These are phyloP conservation scores for Orussus abietinus DNA, from an alignment of 1,140 invertebrate species.

Conservation along the genomic window DNA sequence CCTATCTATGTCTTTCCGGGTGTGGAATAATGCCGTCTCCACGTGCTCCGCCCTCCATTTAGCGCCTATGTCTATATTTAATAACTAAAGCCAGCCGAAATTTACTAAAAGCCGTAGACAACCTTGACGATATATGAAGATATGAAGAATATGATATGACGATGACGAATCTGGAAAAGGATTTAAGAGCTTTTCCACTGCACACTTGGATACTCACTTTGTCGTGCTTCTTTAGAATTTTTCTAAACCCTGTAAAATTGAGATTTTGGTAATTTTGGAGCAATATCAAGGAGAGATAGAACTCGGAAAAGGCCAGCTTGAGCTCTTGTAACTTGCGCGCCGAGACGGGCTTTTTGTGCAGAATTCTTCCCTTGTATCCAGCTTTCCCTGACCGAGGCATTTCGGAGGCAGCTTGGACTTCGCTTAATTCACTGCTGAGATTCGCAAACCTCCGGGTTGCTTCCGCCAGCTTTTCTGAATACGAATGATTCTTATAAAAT, in stretches of 20 bases:
- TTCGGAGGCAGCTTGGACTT: conserved; percentile 48
- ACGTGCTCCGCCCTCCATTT: conserved; percentile 78
- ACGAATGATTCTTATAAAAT: no score
- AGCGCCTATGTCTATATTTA: conserved; percentile 58
- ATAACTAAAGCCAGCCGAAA: conserved; percentile 54
- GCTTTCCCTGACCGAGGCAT: conserved; percentile 52
- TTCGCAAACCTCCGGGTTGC: conserved; percentile 77
- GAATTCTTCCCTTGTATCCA: conserved; percentile 57
- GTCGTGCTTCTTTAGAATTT: conserved; percentile 93
- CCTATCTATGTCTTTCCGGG: conserved; percentile 83
- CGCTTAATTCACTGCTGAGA: conserved; percentile 68
- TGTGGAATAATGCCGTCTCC: conserved; percentile 79
- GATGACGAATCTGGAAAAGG: no score
- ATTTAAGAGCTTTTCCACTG: no score
- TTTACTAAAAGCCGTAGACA: no score
- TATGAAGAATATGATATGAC: no score
- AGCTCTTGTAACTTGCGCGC: conserved; percentile 75
- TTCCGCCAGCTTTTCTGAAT: conserved; percentile 79
- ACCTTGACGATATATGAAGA: no score
- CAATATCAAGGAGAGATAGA: conserved; percentile 84
- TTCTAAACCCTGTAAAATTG: conserved; percentile 89
- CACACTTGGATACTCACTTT: conserved; percentile 73
- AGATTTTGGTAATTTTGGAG: conserved; percentile 74
- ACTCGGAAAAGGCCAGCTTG: conserved; percentile 89
- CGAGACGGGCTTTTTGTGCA: conserved; percentile 54